Evolutionary conservation across 2,888 invertebrate species (phyloP).

Genomic region (Amaurobius ferox): DNA sequence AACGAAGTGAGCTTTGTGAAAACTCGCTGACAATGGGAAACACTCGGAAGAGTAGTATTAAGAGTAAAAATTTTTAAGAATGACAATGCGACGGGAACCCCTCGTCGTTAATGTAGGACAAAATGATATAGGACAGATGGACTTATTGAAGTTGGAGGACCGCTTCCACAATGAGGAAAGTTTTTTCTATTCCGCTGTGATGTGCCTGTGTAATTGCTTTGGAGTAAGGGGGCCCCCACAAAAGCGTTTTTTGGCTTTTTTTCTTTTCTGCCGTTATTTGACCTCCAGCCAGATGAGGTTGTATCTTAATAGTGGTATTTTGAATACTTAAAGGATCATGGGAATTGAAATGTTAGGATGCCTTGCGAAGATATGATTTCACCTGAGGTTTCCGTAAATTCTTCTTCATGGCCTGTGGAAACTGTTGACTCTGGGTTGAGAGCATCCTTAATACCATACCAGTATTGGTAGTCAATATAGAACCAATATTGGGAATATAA

Average conservation of each 20-base stretch:
- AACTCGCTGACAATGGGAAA: conserved; percentile 56
- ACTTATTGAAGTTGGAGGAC: conserved; percentile 43
- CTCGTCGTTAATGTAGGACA: conserved; percentile 66
- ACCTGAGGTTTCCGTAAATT: too few relatives aligned
- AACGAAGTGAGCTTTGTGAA: neutral
- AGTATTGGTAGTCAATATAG: too few relatives aligned
- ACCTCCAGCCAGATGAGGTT: conserved; percentile 31
- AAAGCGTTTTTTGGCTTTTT: conserved; percentile 34
- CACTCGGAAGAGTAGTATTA: conserved; percentile 62
- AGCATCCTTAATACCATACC: too few relatives aligned
- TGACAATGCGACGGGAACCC: conserved; percentile 25
- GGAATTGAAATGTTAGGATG: neutral
- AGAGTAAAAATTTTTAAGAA: conserved; percentile 28
- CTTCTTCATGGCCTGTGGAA: too few relatives aligned
- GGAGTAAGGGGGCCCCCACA: conserved; percentile 50
- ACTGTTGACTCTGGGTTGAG: too few relatives aligned
- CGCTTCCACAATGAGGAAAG: conserved; percentile 29
- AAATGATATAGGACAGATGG: conserved; percentile 62
- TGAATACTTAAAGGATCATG: neutral
- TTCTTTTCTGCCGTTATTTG: conserved; percentile 51
- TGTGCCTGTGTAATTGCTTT: conserved; percentile 69
- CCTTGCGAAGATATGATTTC: too few relatives aligned
- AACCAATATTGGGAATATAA: too few relatives aligned
- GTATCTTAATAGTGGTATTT: neutral
- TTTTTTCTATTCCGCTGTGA: conserved; percentile 57